A percentile compares a stretch with the other conserved stretches of the same genome.
Conservation (phyloP, 2,797 vertebrate species). For the Falco concolor region DNA sequence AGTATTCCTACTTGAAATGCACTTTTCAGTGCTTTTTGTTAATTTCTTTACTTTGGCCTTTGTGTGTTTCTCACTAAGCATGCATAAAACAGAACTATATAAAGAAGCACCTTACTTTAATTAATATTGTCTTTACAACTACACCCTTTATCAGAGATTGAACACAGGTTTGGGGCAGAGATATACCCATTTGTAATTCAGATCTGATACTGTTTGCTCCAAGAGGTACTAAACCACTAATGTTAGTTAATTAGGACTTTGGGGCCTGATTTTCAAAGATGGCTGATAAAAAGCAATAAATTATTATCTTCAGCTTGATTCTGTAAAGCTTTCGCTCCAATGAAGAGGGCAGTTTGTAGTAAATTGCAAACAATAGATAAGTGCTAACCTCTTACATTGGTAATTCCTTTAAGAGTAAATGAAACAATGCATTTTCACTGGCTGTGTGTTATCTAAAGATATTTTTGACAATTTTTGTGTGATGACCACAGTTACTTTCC, state of each 20-base stretch:
- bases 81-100: background rate
- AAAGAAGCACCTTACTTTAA: constrained; percentile 30
- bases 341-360: background rate
- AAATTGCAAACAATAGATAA: background rate
- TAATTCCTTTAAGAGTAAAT: background rate
- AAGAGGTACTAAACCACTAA: background rate
- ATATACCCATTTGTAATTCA: constrained; percentile 34
- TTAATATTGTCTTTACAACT: constrained; percentile 38
- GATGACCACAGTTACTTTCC: background rate
- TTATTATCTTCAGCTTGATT: constrained; percentile 46
- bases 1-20: background rate
- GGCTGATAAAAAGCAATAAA: constrained; percentile 54
- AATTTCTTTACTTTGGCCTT: background rate
- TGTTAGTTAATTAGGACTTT: constrained; percentile 63
- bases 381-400: background rate
- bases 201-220: constrained; percentile 41
- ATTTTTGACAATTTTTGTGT: background rate
- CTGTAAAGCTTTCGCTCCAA: constrained; percentile 16
- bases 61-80: constrained; percentile 3
- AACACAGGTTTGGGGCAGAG: constrained; percentile 49
- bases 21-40: background rate
- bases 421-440: background rate
- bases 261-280: constrained; percentile 46
- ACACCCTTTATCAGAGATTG: constrained; percentile 1
- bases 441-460: background rate